These are phyloP conservation scores for Pocillopora damicornis DNA, from an alignment of 64 coral and sea anemone species.

Conservation along the genomic window DNA sequence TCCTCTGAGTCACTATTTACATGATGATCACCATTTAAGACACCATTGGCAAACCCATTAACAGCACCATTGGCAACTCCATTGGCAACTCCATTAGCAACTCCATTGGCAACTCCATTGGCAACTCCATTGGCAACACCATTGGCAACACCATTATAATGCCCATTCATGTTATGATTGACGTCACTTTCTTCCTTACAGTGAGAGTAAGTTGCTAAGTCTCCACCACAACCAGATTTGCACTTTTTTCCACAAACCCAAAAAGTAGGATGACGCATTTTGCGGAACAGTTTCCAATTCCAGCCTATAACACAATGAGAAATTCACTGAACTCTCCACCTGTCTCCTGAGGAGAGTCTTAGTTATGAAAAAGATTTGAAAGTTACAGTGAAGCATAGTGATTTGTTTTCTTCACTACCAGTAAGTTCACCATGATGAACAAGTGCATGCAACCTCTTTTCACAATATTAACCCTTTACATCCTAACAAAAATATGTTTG, in stretches of 20 bases:
- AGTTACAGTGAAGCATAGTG: too few relatives aligned
- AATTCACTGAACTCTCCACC: too few relatives aligned
- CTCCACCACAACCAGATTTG: slow-evolving; percentile 41
- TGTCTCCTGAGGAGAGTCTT: too few relatives aligned
- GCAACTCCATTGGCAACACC: not conserved
- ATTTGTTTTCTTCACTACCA: too few relatives aligned
- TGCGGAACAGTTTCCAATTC: slow-evolving; percentile 42
- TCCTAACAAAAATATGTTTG: too few relatives aligned
- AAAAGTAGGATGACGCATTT: slow-evolving; percentile 45
- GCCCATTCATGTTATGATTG: slow-evolving; percentile 32
- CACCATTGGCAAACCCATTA: not conserved
- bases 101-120: not conserved
- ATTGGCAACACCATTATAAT: not conserved
- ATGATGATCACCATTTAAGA: not conserved
- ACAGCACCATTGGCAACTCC: not conserved
- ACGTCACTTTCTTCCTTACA: slow-evolving; percentile 37
- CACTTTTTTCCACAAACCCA: slow-evolving; percentile 49
- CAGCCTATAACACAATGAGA: slow-evolving; percentile 14
- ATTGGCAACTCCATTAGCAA: not conserved
- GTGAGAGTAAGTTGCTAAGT: slow-evolving; percentile 51
- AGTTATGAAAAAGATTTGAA: too few relatives aligned
- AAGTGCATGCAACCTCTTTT: too few relatives aligned
- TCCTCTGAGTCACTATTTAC: not conserved
- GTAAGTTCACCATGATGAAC: too few relatives aligned
- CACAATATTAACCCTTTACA: too few relatives aligned